phyloP scores from a whole-genome alignment of 2,113 vertebrate species.

The Cygnus atratus region DNA sequence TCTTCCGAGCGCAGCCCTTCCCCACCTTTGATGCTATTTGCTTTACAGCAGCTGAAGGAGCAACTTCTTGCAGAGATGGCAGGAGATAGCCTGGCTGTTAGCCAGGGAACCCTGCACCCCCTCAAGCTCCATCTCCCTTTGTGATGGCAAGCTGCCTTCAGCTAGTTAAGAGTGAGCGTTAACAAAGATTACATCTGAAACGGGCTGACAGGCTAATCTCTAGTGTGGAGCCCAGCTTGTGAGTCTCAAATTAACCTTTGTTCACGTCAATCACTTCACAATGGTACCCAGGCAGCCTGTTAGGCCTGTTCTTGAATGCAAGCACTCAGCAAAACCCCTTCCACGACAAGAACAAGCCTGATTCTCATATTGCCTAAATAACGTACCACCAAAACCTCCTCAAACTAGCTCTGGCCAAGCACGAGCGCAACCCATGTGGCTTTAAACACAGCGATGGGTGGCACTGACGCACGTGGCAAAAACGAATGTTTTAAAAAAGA shows the following conservation, averaged over 20 bases:
- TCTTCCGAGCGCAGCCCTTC: background rate
- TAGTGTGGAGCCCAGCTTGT: background rate
- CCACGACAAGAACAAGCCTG: fast-evolving
- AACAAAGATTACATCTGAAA: background rate
- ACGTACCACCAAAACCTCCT: background rate
- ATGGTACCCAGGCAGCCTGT: background rate
- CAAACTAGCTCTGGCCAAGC: background rate
- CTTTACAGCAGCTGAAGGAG: background rate
- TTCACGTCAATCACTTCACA: background rate
- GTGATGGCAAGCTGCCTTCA: background rate
- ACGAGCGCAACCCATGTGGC: background rate
- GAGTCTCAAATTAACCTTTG: slow-evolving; percentile 27
- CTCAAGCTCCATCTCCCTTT: background rate
- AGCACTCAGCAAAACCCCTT: background rate
- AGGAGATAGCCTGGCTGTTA: background rate
- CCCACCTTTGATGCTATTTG: background rate
- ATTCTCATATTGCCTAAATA: background rate
- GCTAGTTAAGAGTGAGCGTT: background rate
- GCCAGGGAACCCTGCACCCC: background rate
- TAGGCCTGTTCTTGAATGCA: background rate
- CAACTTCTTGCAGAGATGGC: background rate
- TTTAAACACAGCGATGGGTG: fast-evolving
- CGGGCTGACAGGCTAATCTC: background rate
- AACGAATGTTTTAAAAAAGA: background rate
- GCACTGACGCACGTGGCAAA: background rate